Evolutionary conservation across 2,797 vertebrate species (phyloP).

Genomic region (Enteromius trimaculatus): DNA sequence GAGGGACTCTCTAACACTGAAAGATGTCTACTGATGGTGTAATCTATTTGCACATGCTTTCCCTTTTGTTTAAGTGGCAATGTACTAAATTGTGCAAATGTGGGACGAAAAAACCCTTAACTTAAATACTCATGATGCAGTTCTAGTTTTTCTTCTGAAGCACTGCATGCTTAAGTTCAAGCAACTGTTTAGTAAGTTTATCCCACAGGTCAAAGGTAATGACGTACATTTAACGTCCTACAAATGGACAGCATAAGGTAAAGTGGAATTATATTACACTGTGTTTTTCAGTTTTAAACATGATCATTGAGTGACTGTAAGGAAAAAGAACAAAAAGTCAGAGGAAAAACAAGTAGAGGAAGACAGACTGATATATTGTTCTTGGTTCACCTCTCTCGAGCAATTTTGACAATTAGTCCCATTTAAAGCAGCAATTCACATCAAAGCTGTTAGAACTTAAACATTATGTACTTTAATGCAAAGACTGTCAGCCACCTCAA

Average conservation of each 20-base stretch:
- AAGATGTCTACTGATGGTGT: background rate
- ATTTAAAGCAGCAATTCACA: constrained; percentile 3
- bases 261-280: background rate
- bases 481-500: background rate
- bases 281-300: background rate
- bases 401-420: background rate
- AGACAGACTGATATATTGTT: background rate
- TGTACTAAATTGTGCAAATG: background rate
- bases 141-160: background rate
- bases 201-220: background rate
- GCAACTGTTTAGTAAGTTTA: background rate
- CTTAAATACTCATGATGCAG: background rate
- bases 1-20: background rate
- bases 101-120: no score
- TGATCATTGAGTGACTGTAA: background rate
- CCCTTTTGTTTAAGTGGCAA: background rate
- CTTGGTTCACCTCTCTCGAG: background rate
- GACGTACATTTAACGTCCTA: background rate
- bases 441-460: background rate
- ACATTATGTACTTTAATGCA: background rate
- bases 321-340: background rate
- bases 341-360: background rate
- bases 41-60: background rate
- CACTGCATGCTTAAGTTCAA: background rate
- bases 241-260: background rate